A percentile compares a stretch with the other conserved stretches of the same genome.
These are phyloP conservation scores for Metopolophium dirhodum DNA, from an alignment of 1,140 invertebrate genomes.

Conservation along the genomic window DNA sequence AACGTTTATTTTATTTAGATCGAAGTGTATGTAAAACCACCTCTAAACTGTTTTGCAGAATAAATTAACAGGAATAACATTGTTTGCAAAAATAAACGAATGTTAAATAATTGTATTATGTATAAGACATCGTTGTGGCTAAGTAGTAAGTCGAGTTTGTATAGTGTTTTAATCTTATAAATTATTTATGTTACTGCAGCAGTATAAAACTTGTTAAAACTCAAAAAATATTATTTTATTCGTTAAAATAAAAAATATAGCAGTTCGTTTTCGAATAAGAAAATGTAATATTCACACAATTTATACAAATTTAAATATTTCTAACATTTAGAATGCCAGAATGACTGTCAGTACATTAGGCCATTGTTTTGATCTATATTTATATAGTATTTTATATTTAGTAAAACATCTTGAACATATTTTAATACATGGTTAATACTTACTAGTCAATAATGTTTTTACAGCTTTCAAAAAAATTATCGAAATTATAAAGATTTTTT, in stretches of 20 bases:
- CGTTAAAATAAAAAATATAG: neutral
- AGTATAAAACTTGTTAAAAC: neutral
- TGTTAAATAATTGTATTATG: neutral
- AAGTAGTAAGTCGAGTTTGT: neutral
- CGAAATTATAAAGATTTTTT: neutral
- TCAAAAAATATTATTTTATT: neutral
- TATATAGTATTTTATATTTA: neutral
- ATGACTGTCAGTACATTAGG: neutral
- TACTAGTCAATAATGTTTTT: too few species aligned
- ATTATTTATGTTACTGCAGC: neutral
- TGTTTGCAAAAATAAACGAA: neutral
- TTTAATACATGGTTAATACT: too few species aligned
- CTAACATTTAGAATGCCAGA: too few species aligned
- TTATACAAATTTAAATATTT: neutral
- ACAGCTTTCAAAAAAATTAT: neutral
- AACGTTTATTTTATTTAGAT: neutral
- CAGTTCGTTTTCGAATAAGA: neutral
- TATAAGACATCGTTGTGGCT: neutral
- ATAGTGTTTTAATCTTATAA: constrained; percentile 21
- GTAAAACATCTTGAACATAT: neutral
- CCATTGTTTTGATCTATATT: neutral
- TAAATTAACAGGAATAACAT: neutral
- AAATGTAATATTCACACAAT: neutral
- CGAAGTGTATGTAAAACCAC: neutral
- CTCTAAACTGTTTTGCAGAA: neutral